Evolutionary conservation across 2,113 vertebrate species (phyloP).

Genomic region (Apodemus sylvaticus): DNA sequence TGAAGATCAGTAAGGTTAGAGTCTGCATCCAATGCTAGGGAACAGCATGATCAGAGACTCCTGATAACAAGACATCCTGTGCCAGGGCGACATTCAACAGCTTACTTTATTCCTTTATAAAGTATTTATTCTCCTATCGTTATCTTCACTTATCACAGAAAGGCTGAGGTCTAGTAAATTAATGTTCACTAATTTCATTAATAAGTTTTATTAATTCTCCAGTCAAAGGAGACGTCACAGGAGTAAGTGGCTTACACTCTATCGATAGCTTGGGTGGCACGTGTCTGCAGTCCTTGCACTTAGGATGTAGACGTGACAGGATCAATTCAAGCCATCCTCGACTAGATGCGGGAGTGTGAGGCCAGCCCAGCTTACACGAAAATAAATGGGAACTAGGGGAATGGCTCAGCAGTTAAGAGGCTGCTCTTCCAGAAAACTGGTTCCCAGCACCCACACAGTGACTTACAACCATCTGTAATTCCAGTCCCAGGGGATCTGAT

Average conservation of each 20-base stretch:
- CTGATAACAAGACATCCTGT: background rate
- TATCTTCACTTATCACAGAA: background rate
- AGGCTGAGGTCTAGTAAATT: background rate
- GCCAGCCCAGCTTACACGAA: background rate
- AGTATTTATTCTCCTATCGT: background rate
- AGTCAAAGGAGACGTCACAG: background rate
- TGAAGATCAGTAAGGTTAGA: conserved; percentile 17
- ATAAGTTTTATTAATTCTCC: too few species aligned
- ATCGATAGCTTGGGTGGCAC: background rate
- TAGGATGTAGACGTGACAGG: background rate
- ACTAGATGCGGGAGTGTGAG: background rate
- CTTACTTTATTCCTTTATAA: background rate
- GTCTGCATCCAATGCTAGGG: background rate
- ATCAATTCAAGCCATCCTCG: background rate
- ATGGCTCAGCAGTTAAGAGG: background rate
- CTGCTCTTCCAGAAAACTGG: background rate
- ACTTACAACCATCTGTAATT: background rate
- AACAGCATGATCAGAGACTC: background rate
- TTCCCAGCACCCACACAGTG: background rate
- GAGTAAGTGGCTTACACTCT: background rate
- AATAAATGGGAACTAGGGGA: background rate
- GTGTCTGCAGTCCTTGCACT: background rate
- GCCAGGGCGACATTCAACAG: too few species aligned
- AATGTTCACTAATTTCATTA: background rate
- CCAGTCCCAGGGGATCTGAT: background rate